Evolutionary conservation across 1,140 invertebrate genomes (phyloP).

Genomic region (Fragariocoptes setiger): DNA sequence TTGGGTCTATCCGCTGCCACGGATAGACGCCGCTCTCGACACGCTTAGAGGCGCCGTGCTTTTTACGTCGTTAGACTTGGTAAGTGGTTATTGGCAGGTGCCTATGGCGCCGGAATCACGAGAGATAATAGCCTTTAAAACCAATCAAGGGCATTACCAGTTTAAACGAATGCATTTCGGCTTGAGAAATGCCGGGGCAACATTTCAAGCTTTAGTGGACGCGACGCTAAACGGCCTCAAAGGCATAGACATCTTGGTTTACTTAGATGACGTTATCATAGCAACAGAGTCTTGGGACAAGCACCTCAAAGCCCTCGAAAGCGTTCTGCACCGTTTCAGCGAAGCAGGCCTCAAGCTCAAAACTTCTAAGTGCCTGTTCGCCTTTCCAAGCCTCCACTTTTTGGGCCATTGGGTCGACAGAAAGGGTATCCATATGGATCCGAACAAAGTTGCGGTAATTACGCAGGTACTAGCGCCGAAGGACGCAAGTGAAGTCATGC

Average conservation of each 20-base stretch:
- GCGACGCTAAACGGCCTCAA: conserved; percentile 14
- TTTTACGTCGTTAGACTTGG: conserved; percentile 14
- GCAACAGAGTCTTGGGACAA: conserved; percentile 15
- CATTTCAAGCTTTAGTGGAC: conserved; percentile 16
- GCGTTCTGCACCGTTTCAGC: conserved; percentile 12
- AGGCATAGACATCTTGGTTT: conserved; percentile 14
- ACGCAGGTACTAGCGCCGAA: conserved; percentile 2
- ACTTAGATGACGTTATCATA: conserved; percentile 22
- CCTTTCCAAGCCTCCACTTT: conserved; percentile 1
- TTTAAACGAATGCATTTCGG: conserved; percentile 14
- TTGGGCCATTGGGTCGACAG: conserved; percentile 6
- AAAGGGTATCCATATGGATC: conserved; percentile 1
- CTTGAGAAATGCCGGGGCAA: conserved; percentile 14
- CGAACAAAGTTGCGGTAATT: conserved; percentile 2
- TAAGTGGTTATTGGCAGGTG: conserved; percentile 5
- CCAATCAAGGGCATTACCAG: conserved; percentile 16
- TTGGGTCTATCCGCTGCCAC: conserved; percentile 21
- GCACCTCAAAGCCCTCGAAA: conserved; percentile 15
- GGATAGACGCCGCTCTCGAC: conserved; percentile 16
- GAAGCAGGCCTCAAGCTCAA: conserved; percentile 5
- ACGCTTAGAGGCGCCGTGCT: conserved; percentile 14
- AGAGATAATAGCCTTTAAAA: conserved; percentile 14
- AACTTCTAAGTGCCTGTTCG: conserved; percentile 6
- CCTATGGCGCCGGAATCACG: conserved; percentile 13
- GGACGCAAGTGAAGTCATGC: conserved; percentile 15